phyloP scores from a whole-genome alignment of 2,113 vertebrate genomes.

The Neotoma lepida region DNA sequence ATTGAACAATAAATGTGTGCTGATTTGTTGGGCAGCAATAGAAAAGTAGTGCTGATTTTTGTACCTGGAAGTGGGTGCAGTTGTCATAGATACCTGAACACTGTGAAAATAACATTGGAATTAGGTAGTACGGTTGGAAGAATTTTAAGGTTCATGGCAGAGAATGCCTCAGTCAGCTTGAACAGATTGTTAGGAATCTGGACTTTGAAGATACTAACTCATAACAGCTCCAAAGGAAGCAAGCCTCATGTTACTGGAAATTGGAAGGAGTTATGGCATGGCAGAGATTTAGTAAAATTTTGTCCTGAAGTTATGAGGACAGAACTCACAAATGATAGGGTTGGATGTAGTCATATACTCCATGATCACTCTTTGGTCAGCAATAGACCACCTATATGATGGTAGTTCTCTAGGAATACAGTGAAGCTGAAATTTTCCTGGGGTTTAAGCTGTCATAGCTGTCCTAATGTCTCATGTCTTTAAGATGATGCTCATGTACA shows the following conservation, averaged over 20 bases:
- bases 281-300: background rate
- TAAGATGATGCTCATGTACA: background rate
- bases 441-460: background rate
- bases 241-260: background rate
- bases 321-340: background rate
- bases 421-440: background rate
- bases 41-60: background rate
- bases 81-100: constrained; percentile 1
- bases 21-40: background rate
- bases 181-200: constrained; percentile 11
- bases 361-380: background rate
- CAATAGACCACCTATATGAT: background rate
- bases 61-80: background rate
- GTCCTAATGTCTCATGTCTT: background rate
- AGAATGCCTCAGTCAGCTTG: background rate
- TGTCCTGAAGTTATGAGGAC: background rate
- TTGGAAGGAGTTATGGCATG: background rate
- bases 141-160: background rate
- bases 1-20: background rate
- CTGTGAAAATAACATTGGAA: background rate
- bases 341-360: background rate
- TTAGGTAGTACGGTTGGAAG: background rate
- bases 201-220: background rate
- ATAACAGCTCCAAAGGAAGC: background rate
- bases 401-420: background rate